These are phyloP conservation scores for Stenodera caucasica DNA, from an alignment of 2,888 invertebrate species.

Conservation along the genomic window DNA sequence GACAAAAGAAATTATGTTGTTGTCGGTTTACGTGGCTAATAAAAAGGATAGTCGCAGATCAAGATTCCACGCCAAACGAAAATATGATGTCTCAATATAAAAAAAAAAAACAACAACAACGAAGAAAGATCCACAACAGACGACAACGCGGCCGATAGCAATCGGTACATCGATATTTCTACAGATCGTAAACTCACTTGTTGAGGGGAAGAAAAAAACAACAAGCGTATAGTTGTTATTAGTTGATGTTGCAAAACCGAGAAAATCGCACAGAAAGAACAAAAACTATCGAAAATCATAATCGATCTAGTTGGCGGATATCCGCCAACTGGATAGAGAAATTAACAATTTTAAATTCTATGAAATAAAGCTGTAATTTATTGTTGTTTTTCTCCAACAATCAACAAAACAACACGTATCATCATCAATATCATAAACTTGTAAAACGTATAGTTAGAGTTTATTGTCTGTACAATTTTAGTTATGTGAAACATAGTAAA, in stretches of 20 bases:
- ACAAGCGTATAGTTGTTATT: conserved; percentile 9
- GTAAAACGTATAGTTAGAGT: neutral
- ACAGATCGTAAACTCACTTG: conserved; percentile 38
- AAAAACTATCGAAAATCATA: too few species aligned
- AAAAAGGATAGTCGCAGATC: conserved; percentile 22
- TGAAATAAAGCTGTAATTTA: neutral
- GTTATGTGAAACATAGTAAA: too few species aligned
- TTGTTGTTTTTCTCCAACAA: neutral
- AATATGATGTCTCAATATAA: conserved; percentile 42
- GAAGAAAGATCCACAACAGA: conserved; percentile 27
- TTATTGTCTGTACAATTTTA: too few species aligned
- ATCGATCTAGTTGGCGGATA: conserved; percentile 3
- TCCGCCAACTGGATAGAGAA: neutral
- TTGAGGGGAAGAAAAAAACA: conserved; percentile 12
- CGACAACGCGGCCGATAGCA: conserved; percentile 39
- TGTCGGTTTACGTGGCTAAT: conserved; percentile 25
- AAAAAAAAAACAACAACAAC: conserved; percentile 21
- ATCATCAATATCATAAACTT: neutral
- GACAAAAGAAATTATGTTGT: conserved; percentile 28
- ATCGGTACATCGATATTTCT: conserved; percentile 43
- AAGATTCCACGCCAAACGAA: conserved; percentile 26
- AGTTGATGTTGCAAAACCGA: conserved; percentile 12
- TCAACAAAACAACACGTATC: neutral
- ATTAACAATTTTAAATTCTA: neutral
- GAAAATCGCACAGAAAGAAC: conserved; percentile 9